Evolutionary conservation across 2,113 vertebrate genomes (phyloP).

Genomic region (Mesitornis unicolor): DNA sequence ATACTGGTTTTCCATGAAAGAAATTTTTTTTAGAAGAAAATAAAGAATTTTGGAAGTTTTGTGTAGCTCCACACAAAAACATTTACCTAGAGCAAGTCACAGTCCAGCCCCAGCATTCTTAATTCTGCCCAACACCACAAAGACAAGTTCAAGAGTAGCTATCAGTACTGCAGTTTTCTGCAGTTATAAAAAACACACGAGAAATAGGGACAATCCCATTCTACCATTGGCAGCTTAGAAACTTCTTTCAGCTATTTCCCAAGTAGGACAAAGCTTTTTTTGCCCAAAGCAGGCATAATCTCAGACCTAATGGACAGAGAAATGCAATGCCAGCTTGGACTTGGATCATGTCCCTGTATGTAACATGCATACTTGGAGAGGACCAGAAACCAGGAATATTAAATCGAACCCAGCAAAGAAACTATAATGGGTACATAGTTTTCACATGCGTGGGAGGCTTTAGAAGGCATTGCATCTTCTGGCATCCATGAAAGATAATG

Average conservation of each 20-base stretch:
- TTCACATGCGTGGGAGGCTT: not conserved
- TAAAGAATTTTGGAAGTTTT: not conserved
- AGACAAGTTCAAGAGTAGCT: not conserved
- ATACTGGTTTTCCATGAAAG: not conserved
- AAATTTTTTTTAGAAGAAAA: not conserved
- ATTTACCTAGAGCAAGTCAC: not conserved
- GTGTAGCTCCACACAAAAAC: not conserved
- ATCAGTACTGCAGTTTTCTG: not conserved
- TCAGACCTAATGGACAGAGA: not conserved
- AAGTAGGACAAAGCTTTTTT: not conserved
- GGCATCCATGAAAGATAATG: slow-evolving; percentile 18
- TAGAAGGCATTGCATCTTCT: slow-evolving; percentile 30
- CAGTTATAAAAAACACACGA: not conserved
- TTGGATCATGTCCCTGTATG: not conserved
- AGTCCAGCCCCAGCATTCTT: not conserved
- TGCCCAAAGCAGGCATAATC: not conserved
- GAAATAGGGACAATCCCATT: not conserved
- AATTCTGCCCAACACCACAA: not conserved
- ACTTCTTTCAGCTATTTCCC: not conserved
- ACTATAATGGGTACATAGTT: not conserved
- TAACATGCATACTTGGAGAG: not conserved
- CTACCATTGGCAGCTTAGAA: not conserved
- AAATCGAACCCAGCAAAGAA: not conserved
- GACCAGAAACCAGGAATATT: not conserved
- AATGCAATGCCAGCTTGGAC: not conserved